Evolutionary conservation across 1,140 invertebrate species (phyloP).

Genomic region (Neotoxoptera formosana): DNA sequence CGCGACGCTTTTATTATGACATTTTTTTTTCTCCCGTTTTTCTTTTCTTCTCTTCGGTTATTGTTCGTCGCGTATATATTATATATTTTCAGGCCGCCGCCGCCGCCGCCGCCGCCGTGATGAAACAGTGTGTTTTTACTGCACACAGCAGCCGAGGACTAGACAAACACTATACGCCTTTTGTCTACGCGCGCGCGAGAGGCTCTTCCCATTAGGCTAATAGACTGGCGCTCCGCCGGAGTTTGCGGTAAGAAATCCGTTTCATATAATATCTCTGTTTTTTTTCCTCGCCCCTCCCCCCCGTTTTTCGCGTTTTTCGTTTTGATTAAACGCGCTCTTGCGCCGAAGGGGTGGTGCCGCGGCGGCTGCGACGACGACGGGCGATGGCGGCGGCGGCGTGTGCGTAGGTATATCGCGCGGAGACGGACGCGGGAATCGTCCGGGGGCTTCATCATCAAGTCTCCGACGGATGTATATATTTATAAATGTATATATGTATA

Average conservation of each 20-base stretch:
- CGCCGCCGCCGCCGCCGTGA: background rate
- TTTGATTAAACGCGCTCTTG: background rate
- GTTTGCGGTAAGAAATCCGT: constrained; percentile 54
- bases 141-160: background rate
- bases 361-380: background rate
- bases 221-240: constrained; percentile 13
- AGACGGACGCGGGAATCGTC: constrained; percentile 19
- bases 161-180: constrained; percentile 33
- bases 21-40: background rate
- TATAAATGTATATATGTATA: too few species aligned
- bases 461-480: background rate
- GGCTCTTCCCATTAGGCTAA: constrained; percentile 50
- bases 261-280: constrained; percentile 46
- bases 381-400: background rate
- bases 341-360: background rate
- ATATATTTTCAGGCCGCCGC: too few species aligned
- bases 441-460: constrained; percentile 30
- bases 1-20: background rate
- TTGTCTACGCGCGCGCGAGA: background rate
- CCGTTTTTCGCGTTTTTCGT: background rate
- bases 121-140: background rate
- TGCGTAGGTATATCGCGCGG: background rate
- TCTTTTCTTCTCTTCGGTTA: background rate
- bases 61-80: background rate
- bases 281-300: background rate